Base-by-base conservation (phyloP, 2,888 invertebrate genomes). In the Tetragonula carbonaria region DNA sequence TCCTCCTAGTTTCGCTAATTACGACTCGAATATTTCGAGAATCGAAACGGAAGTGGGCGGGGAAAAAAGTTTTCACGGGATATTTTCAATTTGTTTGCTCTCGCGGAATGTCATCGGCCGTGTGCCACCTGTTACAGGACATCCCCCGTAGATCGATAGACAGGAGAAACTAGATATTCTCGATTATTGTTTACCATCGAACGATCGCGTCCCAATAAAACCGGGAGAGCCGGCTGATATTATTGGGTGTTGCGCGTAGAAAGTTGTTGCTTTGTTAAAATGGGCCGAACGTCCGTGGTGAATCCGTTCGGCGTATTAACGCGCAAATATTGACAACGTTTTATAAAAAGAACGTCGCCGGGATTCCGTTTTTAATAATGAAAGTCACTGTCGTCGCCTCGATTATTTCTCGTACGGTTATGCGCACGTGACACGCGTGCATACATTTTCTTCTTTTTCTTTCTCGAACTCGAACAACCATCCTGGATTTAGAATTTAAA, bases 261-360 rank as follows among this genome's bases (percentile, higher is more conserved):
- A 67, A 74, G 70, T 79, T 74, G 80, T 66, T 65, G 71, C 65
- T 75, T 80, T 33, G 50, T 62, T 71, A 66, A 82, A 82, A 82
- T 76, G n/a, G n/a, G 33, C 59, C 33, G 28, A 33, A 18, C 53
- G 57, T 33, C 57, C 28, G 28, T 28, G 23, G 1, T 33, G 57
- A 11, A n/a, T 38, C 16, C 65, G 50, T 18, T 33, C 28, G 28
- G 28, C 16, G 51, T 66, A 68, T 81, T 33, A 62, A 51, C 72
- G 50, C 50, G 68, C 45, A 51, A 75, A 75, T 67, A 82, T 82
- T 74, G 53, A 82, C 74, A 71, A 5, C 66, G 28, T 5, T 28
- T 28, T 18, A 28, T 63, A 65, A 63, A 70, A 63, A 71, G 63
- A 70, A 68, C 33, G 16, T 51, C 45, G 45, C 8, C 45, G 5